Base-by-base conservation (phyloP, 1,140 invertebrate genomes). In the Ooceraea biroi region DNA sequence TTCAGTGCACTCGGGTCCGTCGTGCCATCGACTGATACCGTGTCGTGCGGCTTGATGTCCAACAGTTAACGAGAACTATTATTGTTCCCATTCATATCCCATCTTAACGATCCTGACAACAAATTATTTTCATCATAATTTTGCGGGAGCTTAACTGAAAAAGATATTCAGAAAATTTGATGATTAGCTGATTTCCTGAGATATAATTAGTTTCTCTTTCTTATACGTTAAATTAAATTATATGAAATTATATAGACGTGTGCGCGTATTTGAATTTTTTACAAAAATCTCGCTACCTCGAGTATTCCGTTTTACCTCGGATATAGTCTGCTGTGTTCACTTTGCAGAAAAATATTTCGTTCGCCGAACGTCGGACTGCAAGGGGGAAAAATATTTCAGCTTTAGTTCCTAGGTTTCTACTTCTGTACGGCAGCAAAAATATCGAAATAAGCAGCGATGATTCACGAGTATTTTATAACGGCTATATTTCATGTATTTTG, bases 1-100 rank as follows among this genome's bases (percentile, higher is more conserved):
- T 85, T 88, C 86, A 85, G 22, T 88, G 88, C 76, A 90, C 85
- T 87, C 74, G 44, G 50, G 60, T 61, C 48, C 27, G 82, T 58
- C 19, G n/a, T 19, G 30, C 50, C 76, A 85, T 69, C 60, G 46
- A 46, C 69, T 85, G 78, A 74, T 77, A 86, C 63, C 44, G 3
- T 25, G 4, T 12, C 44, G 60, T 57, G 5, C 46, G 72, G 48
- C 65, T 46, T 27, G 58, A 60, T 19, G 10, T 77, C 14, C 65
- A 69, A 78, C 10, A 27, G 7, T 55, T 68, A 69, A 69, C 48
- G 22, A 36, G 10, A 68, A 77, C 3, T 14, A 0, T 65, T 36
- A 17, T 17, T 61, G 7, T 17, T 22, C 61, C 30, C 17, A 19
- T 0, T 60, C 19, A 61, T 61, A 27, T 41, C 0, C 19, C 7